A percentile compares a stretch with the other conserved stretches of the same genome.
phyloP scores from a whole-genome alignment of 2,888 invertebrate species.

The Sesia bembeciformis region DNA sequence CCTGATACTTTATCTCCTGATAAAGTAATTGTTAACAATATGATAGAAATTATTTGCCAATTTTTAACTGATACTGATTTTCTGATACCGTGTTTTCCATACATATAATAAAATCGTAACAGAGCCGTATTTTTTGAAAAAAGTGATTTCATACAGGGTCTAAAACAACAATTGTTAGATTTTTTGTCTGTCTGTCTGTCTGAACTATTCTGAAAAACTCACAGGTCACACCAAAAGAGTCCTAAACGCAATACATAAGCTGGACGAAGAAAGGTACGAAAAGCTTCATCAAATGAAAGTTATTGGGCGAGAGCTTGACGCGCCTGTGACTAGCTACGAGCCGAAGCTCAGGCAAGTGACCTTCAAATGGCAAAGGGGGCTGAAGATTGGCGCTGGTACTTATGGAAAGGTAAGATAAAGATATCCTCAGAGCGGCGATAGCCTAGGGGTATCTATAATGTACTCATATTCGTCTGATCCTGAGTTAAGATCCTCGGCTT shows the following conservation, averaged over 20 bases:
- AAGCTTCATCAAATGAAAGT: conserved; percentile 60
- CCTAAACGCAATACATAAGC: conserved; percentile 55
- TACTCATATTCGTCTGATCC: not conserved
- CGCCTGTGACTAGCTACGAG: conserved; percentile 72
- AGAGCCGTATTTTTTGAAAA: not conserved
- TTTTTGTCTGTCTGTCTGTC: no score
- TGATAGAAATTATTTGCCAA: no score
- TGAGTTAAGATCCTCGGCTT: no score
- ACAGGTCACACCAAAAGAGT: conserved; percentile 56
- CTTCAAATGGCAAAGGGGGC: conserved; percentile 95
- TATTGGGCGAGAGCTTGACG: conserved; percentile 46
- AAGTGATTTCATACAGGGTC: not conserved
- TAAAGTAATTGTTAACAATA: no score
- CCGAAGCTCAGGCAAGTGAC: conserved; percentile 86
- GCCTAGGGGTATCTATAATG: no score
- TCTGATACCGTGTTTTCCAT: not conserved
- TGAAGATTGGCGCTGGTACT: conserved; percentile 92
- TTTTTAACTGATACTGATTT: not conserved
- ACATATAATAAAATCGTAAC: no score
- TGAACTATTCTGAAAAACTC: no score
- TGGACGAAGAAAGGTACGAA: conserved; percentile 79
- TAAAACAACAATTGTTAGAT: no score
- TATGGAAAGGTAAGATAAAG: conserved; percentile 81
- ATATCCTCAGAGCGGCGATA: not conserved
- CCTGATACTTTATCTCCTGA: no score